Base-by-base conservation (phyloP, 2,888 invertebrate species). In the Cistogaster globosa region DNA sequence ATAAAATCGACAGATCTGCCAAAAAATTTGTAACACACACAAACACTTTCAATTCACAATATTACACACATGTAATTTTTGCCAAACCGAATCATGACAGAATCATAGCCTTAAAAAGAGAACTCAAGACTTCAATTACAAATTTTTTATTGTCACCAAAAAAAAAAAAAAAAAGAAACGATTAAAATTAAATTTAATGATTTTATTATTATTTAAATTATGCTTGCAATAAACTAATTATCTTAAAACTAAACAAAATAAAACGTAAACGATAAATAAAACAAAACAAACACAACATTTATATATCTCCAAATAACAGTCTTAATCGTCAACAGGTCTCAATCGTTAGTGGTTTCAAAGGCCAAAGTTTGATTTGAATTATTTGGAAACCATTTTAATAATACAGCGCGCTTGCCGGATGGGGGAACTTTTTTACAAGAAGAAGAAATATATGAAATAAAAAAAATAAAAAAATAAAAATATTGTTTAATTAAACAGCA, bases 371-470 rank as follows among this genome's bases (percentile, higher is more conserved):
- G 85, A 1, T 86, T 86, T 16, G 88, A 87, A 16, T 77, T 82
- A 2, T 78, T 80, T 16, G 87, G 72, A 83, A 72, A 81, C 90
- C 90, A 90, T 75, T 85, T 87, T 22, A 90, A 55, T 38, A 88
- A 87, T 7, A 90, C 86, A 48, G 88, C 88, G 38, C 88, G 89
- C 65, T 87, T 84, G 0, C 79, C 32, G 45, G 36, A 0, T 1
- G 75, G 0, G 1, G 26, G 5, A 53, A 14, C 81, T 78, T 32
- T 16, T 42, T 16, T 16, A 36, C 65, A 26, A 60, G n/a, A n/a
- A 80, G 45, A 51, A 42, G 0, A 75, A 55, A 58, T 22, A 78
- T 32, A 32, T 32, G 32, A 32, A 32, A 32, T 32, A 36, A 0
- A 72, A 32, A 78, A 32, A 0, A 72, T 53, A 22, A 55, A 60